These are phyloP conservation scores for Hapalemur alaotrensis DNA, from an alignment of 2,797 vertebrate species.

Conservation along the genomic window DNA sequence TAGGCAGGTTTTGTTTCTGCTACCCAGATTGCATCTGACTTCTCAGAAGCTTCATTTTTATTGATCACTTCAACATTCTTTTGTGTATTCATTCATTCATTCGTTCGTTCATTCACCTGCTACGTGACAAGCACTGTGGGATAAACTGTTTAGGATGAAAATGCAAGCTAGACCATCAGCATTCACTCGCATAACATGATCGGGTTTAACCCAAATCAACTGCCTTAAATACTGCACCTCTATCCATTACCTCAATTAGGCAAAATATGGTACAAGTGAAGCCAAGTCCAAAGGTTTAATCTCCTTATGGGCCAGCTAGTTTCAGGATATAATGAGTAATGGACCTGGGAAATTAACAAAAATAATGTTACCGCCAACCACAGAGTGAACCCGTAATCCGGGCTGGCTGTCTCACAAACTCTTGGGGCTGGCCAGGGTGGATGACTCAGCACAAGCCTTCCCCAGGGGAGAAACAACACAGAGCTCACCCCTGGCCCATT, in stretches of 20 bases:
- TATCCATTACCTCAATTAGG: background rate
- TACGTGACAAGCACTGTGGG: background rate
- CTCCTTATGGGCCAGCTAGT: background rate
- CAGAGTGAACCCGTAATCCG: background rate
- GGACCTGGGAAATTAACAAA: constrained; percentile 38
- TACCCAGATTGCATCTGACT: background rate
- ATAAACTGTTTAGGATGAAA: background rate
- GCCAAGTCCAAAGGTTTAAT: background rate
- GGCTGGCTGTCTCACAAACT: background rate
- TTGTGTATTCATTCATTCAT: background rate
- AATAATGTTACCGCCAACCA: background rate
- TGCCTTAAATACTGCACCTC: background rate
- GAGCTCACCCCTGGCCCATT: background rate
- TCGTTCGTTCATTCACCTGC: background rate
- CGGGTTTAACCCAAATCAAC: background rate
- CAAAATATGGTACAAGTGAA: background rate
- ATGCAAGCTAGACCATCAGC: background rate
- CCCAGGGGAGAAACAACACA: background rate
- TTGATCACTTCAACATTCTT: background rate
- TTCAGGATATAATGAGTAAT: constrained; percentile 36
- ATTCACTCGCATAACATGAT: background rate
- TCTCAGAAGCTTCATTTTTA: constrained; percentile 24
- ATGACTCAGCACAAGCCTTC: background rate
- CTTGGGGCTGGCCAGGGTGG: background rate
- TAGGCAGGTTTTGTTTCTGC: background rate